Base-by-base conservation (phyloP, 1,140 invertebrate species). In the Hycleus cichorii region DNA sequence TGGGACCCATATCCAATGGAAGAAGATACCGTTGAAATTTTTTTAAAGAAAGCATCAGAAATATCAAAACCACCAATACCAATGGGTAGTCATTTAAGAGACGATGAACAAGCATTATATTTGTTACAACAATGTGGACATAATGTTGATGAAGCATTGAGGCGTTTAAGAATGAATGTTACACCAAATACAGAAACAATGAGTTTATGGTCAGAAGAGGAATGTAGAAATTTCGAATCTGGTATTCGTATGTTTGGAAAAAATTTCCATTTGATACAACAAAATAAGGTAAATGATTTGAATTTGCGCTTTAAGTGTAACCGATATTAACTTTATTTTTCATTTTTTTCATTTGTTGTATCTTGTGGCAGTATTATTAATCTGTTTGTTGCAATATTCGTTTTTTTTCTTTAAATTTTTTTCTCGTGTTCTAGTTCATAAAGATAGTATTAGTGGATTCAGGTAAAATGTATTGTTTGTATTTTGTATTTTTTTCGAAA, bases 201-300 rank as follows among this genome's bases (percentile, higher is more conserved):
- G 74, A 91, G 89, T 70, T 79, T 95, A 3, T 98, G 95, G 95
- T 97, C 94, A 11, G 95, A 97, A 74, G 95, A 97, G 74, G 95
- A 98, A 73, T 97, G 95, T 78, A 82, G 90, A 59, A 95, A 95
- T 77, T 98, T 98, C 79, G 95, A 98, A 79, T 89, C 88, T 71
- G 95, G 94, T 49, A 80, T 98, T 2, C 82, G 94, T 69, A 84
- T 83, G 53, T 95, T 92, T 74, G 95, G 95, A 42, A 98, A 98
- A 77, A 93, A 98, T 76, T 98, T 98, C 76, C 90, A 93, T 75
- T 78, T 88, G 58, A 97, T 98, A 69, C 90, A 96, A 64, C 89
- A 93, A 69, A 89, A 95, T 73, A 95, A 95, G 81, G 93, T 95
- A 72, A 70, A 61, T 61, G 39, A 52, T 44, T 57, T 48, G 12